These are phyloP conservation scores for Lagocephalus sceleratus DNA, from an alignment of 2,797 vertebrate genomes.

Conservation along the genomic window DNA sequence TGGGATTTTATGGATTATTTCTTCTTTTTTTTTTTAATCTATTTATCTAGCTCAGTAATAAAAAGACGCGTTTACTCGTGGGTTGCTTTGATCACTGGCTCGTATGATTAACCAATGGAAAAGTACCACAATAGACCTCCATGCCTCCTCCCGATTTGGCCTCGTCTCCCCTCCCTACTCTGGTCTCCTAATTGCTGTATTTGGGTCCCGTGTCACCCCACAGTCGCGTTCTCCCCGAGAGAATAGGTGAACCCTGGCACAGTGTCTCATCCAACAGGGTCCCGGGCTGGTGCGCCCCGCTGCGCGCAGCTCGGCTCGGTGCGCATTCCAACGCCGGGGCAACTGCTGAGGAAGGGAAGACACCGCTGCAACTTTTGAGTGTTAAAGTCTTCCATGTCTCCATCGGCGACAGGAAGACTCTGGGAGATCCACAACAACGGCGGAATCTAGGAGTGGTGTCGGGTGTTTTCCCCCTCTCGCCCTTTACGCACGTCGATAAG, in stretches of 20 bases:
- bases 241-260: slow-evolving; percentile 19
- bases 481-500: slow-evolving; percentile 35
- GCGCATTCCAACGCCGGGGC: slow-evolving; percentile 4
- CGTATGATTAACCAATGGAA: slow-evolving; percentile 30
- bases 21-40: background rate
- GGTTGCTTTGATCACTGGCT: background rate
- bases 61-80: background rate
- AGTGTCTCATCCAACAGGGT: slow-evolving; percentile 10
- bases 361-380: slow-evolving; percentile 10
- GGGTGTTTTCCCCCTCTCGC: slow-evolving; percentile 10
- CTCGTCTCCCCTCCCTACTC: background rate
- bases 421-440: slow-evolving; percentile 24
- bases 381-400: slow-evolving; percentile 7
- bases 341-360: background rate
- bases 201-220: slow-evolving; percentile 21
- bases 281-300: slow-evolving; percentile 36
- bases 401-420: slow-evolving; percentile 36
- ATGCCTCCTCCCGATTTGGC: slow-evolving; percentile 9
- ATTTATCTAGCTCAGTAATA: background rate
- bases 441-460: slow-evolving; percentile 20
- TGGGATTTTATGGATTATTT: background rate
- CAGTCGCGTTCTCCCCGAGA: slow-evolving; percentile 7
- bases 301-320: slow-evolving; percentile 26
- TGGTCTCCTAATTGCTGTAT: slow-evolving; percentile 9
- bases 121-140: slow-evolving; percentile 4